Evolutionary conservation across 1,140 invertebrate species (phyloP), one percentile per base, ranked within the genome.

Genomic region (Hetaerina americana): DNA sequence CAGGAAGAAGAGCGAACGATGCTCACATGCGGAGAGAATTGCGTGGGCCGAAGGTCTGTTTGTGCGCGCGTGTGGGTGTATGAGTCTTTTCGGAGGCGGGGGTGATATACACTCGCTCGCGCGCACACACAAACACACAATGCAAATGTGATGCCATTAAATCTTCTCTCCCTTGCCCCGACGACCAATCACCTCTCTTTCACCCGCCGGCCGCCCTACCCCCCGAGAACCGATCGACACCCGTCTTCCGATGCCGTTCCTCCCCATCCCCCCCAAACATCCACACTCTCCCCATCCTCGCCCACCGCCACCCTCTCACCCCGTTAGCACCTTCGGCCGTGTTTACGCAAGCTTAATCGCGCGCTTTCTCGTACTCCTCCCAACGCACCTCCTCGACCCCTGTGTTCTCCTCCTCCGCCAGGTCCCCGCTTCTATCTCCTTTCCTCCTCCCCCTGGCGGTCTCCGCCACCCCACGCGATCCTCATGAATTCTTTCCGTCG

Each of bases 291-390:
- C 73, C 74, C 70, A 73, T 74, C 72, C 71, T 75, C 71, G 25
- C 12, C 27, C 15, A 49, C 31, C 66, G 18, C 26, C 29, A 22
- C 71, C 25, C 27, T 26, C 31, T 24, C 77, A 76, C 75, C 74
- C 69, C 24, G 40, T 72, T 74, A 70, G 18, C 68, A 29, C 68
- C 73, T 73, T 66, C 71, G 73, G 76, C 74, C 76, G 74, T 77
- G 78, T 79, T 82, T 81, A 82, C 81, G 82, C 82, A 80, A 83
- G 82, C 82, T 83, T 82, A 82, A 82, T 78, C 79, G 78, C 78
- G 78, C 78, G 78, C 80, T 81, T 81, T 81, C 79, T 80, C 80
- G 80, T 81, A 81, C 80, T 75, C 71, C 77, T 79, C 78, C 80
- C 31, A 40, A 40, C 31, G 31, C 31, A 8, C 31, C 31, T 40